Evolutionary conservation across 23 tunicate genomes (phyloP), one percentile per base, ranked within the genome.

Genomic region (Styela plicata): DNA sequence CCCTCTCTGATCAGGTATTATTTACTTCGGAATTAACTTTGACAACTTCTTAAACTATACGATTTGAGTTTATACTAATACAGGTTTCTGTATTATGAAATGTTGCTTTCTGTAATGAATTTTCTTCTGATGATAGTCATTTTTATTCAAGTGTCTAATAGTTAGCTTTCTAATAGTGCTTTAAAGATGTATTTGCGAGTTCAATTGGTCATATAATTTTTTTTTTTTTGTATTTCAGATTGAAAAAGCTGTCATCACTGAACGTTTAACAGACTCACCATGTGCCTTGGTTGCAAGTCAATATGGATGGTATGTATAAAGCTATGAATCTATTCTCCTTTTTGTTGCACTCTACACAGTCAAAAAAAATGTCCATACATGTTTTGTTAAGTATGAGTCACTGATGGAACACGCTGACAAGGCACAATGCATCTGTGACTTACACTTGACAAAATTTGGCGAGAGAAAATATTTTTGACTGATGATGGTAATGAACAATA

Each of bases 301-400:
- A 76, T 96, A 96, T 73, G 99, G 99, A 91, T 96, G 99, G 99
- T 93, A 82, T 74, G 79, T n/a, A n/a, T n/a, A n/a, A n/a, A n/a
- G n/a, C n/a, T n/a, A n/a, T n/a, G n/a, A n/a, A n/a, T n/a, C n/a
- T n/a, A n/a, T n/a, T n/a, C n/a, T n/a, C n/a, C n/a, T n/a, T n/a
- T n/a, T n/a, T n/a, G n/a, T n/a, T n/a, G n/a, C n/a, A n/a, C n/a
- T n/a, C n/a, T n/a, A n/a, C n/a, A n/a, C n/a, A n/a, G n/a, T n/a
- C n/a, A n/a, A n/a, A n/a, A n/a, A n/a, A n/a, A n/a, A n/a, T n/a
- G n/a, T n/a, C n/a, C n/a, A n/a, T n/a, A n/a, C n/a, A n/a, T n/a
- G n/a, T n/a, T n/a, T n/a, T n/a, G n/a, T n/a, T n/a, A n/a, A n/a
- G n/a, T n/a, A n/a, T n/a, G n/a, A n/a, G n/a, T n/a, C n/a, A n/a